Conservation (phyloP, 2,797 vertebrate species). For the Catostomus latipinnis region DNA sequence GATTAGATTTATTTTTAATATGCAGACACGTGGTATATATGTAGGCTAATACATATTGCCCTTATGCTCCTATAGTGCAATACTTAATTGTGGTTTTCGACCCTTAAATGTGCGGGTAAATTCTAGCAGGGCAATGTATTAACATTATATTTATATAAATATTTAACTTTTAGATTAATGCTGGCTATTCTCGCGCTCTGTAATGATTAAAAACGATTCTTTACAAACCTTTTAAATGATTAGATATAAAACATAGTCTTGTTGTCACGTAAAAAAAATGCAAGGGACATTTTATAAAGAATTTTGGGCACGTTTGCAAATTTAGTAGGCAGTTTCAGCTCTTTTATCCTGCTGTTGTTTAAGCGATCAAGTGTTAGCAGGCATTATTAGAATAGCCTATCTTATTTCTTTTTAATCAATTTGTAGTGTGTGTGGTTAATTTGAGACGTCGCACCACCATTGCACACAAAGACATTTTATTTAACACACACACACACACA, state of each 20-base stretch:
- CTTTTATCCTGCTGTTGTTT: conserved; percentile 3
- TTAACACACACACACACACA: not conserved
- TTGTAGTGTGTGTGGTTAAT: conserved; percentile 21
- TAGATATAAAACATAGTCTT: not conserved
- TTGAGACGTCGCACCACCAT: conserved; percentile 9
- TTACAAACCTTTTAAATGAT: not conserved
- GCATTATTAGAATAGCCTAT: conserved; percentile 19
- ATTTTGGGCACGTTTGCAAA: not conserved
- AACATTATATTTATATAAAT: not conserved
- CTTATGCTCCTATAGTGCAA: not conserved
- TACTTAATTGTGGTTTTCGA: not conserved
- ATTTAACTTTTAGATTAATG: not conserved
- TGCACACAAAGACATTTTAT: not conserved
- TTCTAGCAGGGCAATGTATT: not conserved
- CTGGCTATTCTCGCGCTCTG: not conserved
- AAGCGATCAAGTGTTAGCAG: conserved; percentile 20
- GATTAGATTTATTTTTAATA: not conserved
- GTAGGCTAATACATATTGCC: not conserved
- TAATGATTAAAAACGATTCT: not conserved
- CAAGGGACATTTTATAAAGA: not conserved
- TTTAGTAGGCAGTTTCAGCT: not conserved
- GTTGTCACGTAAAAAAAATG: not conserved
- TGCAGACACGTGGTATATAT: not conserved
- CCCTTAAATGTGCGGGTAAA: not conserved
- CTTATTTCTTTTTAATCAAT: conserved; percentile 21